Evolutionary conservation across 2,113 vertebrate genomes (phyloP).

Genomic region (Cettia cetti): DNA sequence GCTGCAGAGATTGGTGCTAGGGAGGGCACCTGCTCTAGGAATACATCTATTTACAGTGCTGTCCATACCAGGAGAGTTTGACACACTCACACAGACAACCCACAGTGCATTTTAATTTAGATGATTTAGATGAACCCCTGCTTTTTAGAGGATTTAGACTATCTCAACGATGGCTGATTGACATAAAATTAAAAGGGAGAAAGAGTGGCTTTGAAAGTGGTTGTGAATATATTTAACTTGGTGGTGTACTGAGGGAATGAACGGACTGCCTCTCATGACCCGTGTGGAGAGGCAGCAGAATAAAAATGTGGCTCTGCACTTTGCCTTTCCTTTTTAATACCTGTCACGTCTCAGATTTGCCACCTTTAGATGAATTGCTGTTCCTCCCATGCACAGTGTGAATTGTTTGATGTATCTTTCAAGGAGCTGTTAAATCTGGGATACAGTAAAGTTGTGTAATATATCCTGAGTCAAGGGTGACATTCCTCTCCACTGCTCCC

Average conservation of each 20-base stretch:
- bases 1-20: not conserved
- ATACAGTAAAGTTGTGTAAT: not conserved
- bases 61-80: not conserved
- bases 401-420: slow-evolving; percentile 37
- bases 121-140: not conserved
- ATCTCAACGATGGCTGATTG: not conserved
- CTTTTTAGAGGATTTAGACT: not conserved
- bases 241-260: not conserved
- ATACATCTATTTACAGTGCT: not conserved
- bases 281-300: slow-evolving; percentile 19
- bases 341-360: slow-evolving; percentile 30
- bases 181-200: slow-evolving; percentile 25
- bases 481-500: not conserved
- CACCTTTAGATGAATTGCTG: slow-evolving; percentile 40
- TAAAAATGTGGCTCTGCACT: slow-evolving; percentile 32
- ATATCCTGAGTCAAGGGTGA: not conserved
- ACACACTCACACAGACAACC: not conserved
- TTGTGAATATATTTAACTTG: slow-evolving; percentile 39
- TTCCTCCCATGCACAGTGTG: slow-evolving; percentile 15
- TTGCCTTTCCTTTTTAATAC: slow-evolving; percentile 28
- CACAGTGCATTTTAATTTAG: not conserved
- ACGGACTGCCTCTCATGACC: not conserved
- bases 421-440: slow-evolving; percentile 23
- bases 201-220: not conserved
- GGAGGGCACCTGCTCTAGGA: not conserved